phyloP scores from a whole-genome alignment of 2,113 vertebrate genomes.

The Gallinago undulata region DNA sequence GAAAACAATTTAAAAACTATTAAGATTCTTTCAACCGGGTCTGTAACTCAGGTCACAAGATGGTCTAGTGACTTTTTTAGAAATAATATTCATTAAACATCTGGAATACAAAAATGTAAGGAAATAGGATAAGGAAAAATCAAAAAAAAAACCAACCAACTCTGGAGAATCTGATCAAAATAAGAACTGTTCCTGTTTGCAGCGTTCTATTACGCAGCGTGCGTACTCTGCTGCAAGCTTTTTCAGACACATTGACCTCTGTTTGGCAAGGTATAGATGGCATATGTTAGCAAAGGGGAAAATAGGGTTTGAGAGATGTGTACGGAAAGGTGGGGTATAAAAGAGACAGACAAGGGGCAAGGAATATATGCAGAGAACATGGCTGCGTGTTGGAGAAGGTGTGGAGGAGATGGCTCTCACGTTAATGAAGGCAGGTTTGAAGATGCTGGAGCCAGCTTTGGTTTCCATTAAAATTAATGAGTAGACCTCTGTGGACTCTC shows the following conservation, averaged over 20 bases:
- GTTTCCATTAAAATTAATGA: conserved; percentile 62
- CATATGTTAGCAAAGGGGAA: background rate
- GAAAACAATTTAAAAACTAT: background rate
- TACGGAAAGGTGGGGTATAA: background rate
- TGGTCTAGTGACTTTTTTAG: background rate
- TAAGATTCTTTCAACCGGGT: background rate
- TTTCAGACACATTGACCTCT: background rate
- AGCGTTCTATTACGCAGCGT: background rate
- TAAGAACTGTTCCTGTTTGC: background rate
- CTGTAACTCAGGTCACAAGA: background rate
- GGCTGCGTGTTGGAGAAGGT: background rate
- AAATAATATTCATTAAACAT: background rate
- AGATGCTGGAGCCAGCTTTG: conserved; percentile 23
- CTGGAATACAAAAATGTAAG: background rate
- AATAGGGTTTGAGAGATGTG: background rate
- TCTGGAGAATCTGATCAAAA: background rate
- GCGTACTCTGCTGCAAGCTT: background rate
- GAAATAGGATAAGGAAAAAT: background rate
- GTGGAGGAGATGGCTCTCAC: background rate
- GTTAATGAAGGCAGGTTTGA: conserved; percentile 10
- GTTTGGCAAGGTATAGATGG: background rate
- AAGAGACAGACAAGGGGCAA: background rate
- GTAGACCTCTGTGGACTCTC: conserved; percentile 12
- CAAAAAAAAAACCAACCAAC: background rate
- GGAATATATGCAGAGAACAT: background rate